phyloP scores from a whole-genome alignment of 1,140 invertebrate species.

The Calliphora vicina region DNA sequence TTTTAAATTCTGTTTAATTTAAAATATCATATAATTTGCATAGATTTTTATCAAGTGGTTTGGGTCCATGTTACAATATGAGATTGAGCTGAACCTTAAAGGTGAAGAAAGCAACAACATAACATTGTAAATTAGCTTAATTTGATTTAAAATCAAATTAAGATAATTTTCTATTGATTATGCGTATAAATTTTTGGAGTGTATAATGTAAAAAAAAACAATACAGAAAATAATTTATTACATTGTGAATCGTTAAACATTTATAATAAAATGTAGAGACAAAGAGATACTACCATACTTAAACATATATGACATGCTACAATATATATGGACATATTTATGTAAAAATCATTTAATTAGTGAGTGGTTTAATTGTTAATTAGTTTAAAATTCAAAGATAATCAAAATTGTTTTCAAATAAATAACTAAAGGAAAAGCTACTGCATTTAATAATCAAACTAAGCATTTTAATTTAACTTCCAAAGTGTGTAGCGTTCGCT shows the following conservation, averaged over 20 bases:
- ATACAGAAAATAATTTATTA: neutral
- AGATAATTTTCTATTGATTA: constrained; percentile 1
- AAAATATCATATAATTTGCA: neutral
- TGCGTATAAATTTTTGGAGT: neutral
- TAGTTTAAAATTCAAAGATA: too few species aligned
- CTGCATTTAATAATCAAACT: too few species aligned
- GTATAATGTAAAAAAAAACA: neutral
- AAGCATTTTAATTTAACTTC: too few species aligned
- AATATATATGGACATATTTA: too few species aligned
- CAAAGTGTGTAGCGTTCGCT: too few species aligned
- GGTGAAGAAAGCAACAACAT: neutral
- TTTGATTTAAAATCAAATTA: neutral
- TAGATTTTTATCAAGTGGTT: neutral
- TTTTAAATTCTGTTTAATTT: neutral
- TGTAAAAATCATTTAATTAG: too few species aligned
- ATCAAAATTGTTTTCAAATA: too few species aligned
- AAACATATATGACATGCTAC: too few species aligned
- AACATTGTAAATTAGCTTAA: neutral
- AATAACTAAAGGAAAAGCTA: too few species aligned
- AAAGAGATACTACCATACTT: neutral
- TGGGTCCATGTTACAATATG: neutral
- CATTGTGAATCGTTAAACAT: neutral
- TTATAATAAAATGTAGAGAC: neutral
- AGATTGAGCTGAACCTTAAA: neutral
- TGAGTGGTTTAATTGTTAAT: neutral